phyloP scores from a whole-genome alignment of 2,888 invertebrate genomes.

The Marasmarcha lunaedactyla region DNA sequence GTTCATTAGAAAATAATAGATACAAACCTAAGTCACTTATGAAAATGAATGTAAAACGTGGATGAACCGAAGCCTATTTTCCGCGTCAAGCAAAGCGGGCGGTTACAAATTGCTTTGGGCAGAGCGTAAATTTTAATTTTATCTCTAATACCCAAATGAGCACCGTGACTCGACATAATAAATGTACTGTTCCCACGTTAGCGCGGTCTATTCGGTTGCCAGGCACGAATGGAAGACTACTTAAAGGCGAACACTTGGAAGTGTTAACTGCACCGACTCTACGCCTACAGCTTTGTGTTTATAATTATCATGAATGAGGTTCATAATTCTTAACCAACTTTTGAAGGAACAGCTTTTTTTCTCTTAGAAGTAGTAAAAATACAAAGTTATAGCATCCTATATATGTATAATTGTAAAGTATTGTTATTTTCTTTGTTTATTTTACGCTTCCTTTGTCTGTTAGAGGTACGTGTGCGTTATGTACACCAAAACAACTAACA shows the following conservation, averaged over 20 bases:
- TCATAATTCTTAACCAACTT: no score
- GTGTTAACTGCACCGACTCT: background rate
- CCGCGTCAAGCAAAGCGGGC: slow-evolving; percentile 62
- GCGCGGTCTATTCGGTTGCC: slow-evolving; percentile 35
- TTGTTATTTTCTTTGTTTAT: no score
- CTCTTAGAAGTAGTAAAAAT: no score
- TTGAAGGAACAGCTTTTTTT: no score
- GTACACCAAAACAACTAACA: no score
- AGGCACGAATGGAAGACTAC: no score
- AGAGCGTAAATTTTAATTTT: slow-evolving; percentile 71
- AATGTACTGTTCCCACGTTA: slow-evolving; percentile 66
- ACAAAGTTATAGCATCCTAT: no score
- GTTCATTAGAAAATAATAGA: slow-evolving; percentile 23
- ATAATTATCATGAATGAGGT: background rate
- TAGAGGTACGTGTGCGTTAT: no score
- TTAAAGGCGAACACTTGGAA: background rate
- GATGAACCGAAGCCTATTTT: slow-evolving; percentile 69
- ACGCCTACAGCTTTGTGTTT: background rate
- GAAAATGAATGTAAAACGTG: slow-evolving; percentile 63
- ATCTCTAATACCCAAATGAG: slow-evolving; percentile 70
- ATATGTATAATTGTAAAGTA: no score
- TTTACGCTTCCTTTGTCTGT: no score
- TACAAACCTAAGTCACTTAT: slow-evolving; percentile 53
- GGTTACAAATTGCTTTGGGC: slow-evolving; percentile 70
- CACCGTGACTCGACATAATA: slow-evolving; percentile 67